Evolutionary conservation across 2,888 invertebrate genomes (phyloP).

Genomic region (Cetonia aurata): DNA sequence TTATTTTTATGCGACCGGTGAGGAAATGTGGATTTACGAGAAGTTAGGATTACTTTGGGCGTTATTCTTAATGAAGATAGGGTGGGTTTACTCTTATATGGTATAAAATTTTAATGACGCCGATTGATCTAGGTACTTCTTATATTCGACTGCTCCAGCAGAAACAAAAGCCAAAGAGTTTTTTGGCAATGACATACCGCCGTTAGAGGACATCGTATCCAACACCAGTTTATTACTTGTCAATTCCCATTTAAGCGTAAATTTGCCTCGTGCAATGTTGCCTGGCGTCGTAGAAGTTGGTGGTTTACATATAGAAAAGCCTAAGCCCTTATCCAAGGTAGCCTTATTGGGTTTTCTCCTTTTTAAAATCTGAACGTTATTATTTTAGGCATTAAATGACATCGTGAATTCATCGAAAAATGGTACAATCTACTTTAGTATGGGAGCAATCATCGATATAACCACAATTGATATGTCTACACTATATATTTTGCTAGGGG

Average conservation of each 20-base stretch:
- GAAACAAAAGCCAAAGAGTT: slow-evolving; percentile 68
- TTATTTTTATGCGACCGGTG: slow-evolving; percentile 69
- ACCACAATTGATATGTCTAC: slow-evolving; percentile 40
- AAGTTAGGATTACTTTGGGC: slow-evolving; percentile 67
- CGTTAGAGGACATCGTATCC: slow-evolving; percentile 62
- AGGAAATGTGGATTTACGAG: slow-evolving; percentile 69
- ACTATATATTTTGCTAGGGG: slow-evolving; percentile 49
- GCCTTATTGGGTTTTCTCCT: background rate
- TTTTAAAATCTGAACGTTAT: background rate
- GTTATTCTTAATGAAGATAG: slow-evolving; percentile 46
- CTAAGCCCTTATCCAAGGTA: slow-evolving; percentile 44
- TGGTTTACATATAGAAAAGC: slow-evolving; percentile 66
- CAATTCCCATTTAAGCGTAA: slow-evolving; percentile 65
- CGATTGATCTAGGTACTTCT: slow-evolving; percentile 47
- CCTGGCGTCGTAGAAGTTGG: slow-evolving; percentile 67
- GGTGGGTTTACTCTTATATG: slow-evolving; percentile 45
- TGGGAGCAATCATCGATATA: slow-evolving; percentile 54
- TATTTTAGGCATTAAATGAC: slow-evolving; percentile 65
- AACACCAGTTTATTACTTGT: slow-evolving; percentile 64
- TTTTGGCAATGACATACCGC: slow-evolving; percentile 64
- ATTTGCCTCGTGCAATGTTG: slow-evolving; percentile 63
- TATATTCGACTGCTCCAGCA: slow-evolving; percentile 48
- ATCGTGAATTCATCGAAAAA: slow-evolving; percentile 59
- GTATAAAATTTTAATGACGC: slow-evolving; percentile 6
- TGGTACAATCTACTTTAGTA: slow-evolving; percentile 61